phyloP scores from a whole-genome alignment of 1,140 invertebrate species.

The Lasioglossum baleicum region DNA sequence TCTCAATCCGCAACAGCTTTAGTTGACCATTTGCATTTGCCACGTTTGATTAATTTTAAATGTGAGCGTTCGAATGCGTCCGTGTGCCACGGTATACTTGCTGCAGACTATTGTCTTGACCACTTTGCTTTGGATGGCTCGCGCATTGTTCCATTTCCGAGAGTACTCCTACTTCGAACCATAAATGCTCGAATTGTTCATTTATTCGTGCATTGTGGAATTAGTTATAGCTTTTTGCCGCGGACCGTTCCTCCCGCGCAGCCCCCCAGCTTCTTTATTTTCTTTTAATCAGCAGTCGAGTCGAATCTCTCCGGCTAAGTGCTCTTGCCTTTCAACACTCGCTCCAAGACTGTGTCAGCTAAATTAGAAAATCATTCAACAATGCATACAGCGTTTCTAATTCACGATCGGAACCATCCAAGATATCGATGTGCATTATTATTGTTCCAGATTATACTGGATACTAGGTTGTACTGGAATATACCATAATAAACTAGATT shows the following conservation, averaged over 20 bases:
- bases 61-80: constrained; percentile 2
- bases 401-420: too few relatives aligned
- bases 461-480: too few relatives aligned
- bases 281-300: too few relatives aligned
- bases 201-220: background rate
- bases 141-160: background rate
- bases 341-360: too few relatives aligned
- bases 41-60: constrained; percentile 1
- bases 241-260: background rate
- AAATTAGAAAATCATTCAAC: too few relatives aligned
- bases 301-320: too few relatives aligned
- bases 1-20: background rate
- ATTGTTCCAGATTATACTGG: too few relatives aligned
- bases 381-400: too few relatives aligned
- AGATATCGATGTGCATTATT: too few relatives aligned
- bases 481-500: too few relatives aligned
- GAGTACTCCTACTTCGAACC: background rate
- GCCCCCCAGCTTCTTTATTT: background rate
- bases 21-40: background rate
- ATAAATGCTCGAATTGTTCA: constrained; percentile 4
- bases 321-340: too few relatives aligned
- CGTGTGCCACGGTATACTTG: background rate
- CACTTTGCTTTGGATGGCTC: constrained; percentile 3
- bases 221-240: constrained; percentile 1
- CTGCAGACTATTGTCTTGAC: constrained; percentile 5